These are phyloP conservation scores for Drosophila putrida DNA, from an alignment of 2,888 invertebrate genomes.

Conservation along the genomic window DNA sequence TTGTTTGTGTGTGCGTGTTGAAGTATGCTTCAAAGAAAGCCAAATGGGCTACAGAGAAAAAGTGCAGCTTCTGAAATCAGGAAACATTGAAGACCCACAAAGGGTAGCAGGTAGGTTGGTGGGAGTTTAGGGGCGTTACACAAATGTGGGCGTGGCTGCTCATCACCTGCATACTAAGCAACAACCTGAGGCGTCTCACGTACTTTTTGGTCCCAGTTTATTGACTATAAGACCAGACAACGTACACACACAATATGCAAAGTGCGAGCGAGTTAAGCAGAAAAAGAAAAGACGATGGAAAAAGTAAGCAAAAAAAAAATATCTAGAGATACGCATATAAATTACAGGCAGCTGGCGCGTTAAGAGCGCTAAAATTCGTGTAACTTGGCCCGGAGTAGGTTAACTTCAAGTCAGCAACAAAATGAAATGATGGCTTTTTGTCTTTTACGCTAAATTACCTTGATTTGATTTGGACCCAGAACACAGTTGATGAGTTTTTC, in stretches of 20 bases:
- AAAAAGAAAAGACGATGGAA: neutral
- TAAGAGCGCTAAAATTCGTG: conserved; percentile 6
- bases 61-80: conserved; percentile 67
- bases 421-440: conserved; percentile 77
- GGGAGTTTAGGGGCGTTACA: neutral
- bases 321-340: conserved; percentile 29
- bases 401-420: conserved; percentile 42
- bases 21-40: conserved; percentile 64
- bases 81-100: conserved; percentile 13
- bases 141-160: conserved; percentile 23
- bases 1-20: conserved; percentile 51
- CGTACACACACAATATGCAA: conserved; percentile 64
- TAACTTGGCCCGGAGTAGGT: conserved; percentile 28
- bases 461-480: conserved; percentile 73
- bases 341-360: conserved; percentile 36
- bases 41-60: conserved; percentile 42
- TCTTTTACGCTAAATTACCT: conserved; percentile 80
- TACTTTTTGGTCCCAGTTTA: conserved; percentile 48
- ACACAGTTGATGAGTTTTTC: conserved; percentile 52
- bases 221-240: conserved; percentile 56
- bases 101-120: neutral
- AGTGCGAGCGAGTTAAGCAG: conserved; percentile 31
- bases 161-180: conserved; percentile 74
- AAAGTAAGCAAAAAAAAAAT: conserved; percentile 16
- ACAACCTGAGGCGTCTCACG: conserved; percentile 57